phyloP scores from a whole-genome alignment of 2,113 vertebrate genomes.

The Xyrauchen texanus region DNA sequence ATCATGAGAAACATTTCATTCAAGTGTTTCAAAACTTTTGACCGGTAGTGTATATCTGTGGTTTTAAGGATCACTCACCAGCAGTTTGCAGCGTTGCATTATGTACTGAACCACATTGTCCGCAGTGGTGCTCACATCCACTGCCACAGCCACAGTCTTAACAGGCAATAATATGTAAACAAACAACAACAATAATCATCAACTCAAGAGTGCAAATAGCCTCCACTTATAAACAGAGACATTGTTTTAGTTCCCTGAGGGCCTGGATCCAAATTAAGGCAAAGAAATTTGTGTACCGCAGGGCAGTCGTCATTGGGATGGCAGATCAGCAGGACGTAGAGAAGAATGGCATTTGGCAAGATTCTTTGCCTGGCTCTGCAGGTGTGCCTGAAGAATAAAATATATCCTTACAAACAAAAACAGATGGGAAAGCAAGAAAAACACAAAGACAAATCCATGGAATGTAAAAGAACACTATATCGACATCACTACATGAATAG shows the following conservation, averaged over 20 bases:
- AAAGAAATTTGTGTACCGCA: background rate
- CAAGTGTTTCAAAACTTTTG: too few relatives aligned
- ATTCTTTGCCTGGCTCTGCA: conserved; percentile 28
- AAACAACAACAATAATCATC: background rate
- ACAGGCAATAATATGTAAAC: background rate
- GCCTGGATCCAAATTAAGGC: conserved; percentile 5
- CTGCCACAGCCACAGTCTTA: conserved; percentile 33
- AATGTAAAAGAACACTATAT: background rate
- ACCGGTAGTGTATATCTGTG: too few relatives aligned
- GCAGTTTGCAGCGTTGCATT: conserved; percentile 8
- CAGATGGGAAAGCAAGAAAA: background rate
- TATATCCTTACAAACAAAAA: background rate
- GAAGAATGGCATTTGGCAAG: conserved; percentile 14
- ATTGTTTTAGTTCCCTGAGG: background rate
- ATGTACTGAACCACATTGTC: conserved; percentile 41
- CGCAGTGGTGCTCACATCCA: conserved; percentile 41
- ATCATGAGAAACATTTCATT: too few relatives aligned
- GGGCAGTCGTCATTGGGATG: background rate
- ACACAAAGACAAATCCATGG: background rate
- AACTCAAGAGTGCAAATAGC: background rate
- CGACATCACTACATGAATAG: too few relatives aligned
- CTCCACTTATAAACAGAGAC: conserved; percentile 11
- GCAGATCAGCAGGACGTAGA: conserved; percentile 25
- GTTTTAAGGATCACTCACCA: conserved; percentile 6
- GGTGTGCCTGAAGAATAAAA: conserved; percentile 34